phyloP scores from a whole-genome alignment of 2,888 invertebrate species.

The Pyrrhosoma nymphula region DNA sequence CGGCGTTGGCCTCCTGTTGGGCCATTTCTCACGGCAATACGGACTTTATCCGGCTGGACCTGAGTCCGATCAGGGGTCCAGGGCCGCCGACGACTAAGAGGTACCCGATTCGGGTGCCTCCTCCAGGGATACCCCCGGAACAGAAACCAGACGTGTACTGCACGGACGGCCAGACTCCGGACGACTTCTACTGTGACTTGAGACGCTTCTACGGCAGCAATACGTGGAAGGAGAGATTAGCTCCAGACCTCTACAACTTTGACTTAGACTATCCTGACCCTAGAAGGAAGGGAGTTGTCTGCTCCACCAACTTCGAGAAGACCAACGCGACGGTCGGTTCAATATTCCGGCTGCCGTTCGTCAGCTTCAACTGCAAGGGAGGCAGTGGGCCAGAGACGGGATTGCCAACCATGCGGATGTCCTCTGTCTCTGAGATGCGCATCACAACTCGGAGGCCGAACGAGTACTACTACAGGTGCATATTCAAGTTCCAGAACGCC shows the following conservation, averaged over 20 bases:
- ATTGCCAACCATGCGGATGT: not conserved
- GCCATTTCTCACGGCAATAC: not conserved
- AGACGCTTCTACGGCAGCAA: not conserved
- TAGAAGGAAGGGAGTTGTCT: not conserved
- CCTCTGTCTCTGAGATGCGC: not conserved
- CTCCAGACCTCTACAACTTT: not conserved
- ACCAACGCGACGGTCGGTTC: not conserved
- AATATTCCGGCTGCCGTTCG: not conserved
- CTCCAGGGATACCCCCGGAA: not conserved
- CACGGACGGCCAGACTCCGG: not conserved
- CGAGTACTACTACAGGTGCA: not conserved
- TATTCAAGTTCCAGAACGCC: not conserved
- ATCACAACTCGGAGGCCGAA: not conserved
- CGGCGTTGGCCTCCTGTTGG: not conserved
- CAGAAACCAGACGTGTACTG: not conserved
- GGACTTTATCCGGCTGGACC: not conserved
- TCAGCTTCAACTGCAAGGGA: not conserved
- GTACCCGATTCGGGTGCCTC: not conserved
- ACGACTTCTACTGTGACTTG: constrained; percentile 10
- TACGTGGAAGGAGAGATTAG: not conserved
- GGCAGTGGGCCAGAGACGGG: not conserved
- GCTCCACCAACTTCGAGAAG: not conserved
- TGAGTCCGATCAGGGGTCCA: not conserved
- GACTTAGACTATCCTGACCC: not conserved
- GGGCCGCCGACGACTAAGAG: not conserved